Percentiles rank a stretch among this genome's conserved stretches.
These are phyloP conservation scores for Hirundichthys speculiger DNA, from an alignment of 2,113 vertebrate genomes.

Conservation along the genomic window DNA sequence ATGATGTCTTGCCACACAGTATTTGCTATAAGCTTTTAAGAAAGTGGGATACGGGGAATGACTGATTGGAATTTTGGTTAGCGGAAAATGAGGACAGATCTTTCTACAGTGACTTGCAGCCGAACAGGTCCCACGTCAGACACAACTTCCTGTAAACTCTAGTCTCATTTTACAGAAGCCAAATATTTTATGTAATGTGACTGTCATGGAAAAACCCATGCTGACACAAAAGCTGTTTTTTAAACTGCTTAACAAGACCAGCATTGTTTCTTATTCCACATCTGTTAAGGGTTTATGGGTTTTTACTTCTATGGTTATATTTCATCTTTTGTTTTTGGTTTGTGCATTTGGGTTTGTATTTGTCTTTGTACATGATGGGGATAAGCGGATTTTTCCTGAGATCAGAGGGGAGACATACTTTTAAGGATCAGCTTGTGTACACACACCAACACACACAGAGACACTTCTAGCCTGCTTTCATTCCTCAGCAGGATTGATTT, in stretches of 20 bases:
- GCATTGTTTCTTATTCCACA: too few relatives aligned
- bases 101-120: not conserved
- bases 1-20: not conserved
- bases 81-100: not conserved
- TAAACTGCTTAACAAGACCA: too few relatives aligned
- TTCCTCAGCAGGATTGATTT: constrained; percentile 50
- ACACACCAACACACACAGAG: constrained; percentile 14
- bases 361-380: constrained; percentile 15
- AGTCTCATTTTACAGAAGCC: not conserved
- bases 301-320: too few relatives aligned
- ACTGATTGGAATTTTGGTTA: not conserved
- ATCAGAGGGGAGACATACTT: constrained; percentile 65
- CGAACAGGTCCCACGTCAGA: not conserved
- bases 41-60: not conserved
- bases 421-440: constrained; percentile 36
- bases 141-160: not conserved
- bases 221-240: too few relatives aligned
- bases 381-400: constrained; percentile 55
- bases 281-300: too few relatives aligned
- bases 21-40: not conserved
- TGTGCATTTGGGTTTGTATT: constrained; percentile 20
- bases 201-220: too few relatives aligned
- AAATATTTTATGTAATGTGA: too few relatives aligned
- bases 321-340: constrained; percentile 15
- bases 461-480: constrained; percentile 31